Evolutionary conservation across 2,113 vertebrate species (phyloP), one percentile per base, ranked within the genome.

Genomic region (Brachypodius melanocephalos): DNA sequence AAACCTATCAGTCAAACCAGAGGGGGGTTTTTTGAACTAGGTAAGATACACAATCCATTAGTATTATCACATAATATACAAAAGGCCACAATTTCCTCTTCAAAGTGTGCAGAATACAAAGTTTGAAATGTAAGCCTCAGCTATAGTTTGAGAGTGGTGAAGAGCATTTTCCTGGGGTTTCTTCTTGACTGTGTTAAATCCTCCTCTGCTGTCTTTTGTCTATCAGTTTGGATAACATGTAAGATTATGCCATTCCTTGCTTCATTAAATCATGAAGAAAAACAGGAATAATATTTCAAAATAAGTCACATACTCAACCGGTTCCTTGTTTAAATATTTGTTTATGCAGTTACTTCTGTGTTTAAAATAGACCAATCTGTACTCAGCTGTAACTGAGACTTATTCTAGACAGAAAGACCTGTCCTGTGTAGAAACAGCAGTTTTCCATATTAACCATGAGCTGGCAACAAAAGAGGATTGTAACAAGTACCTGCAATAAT

Each of bases 11-110:
- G 61, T 63, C 8, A 85, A 52, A 61, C 9, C 36, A 57, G 19
- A 61, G 36, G 4, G 5, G 1, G 0, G 3, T 55, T 65, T 80
- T 17, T 42, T 8, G 18, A 78, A 52, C 19, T 49, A 36, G 17
- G 10, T 5, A 81, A 67, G 25, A 73, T n/a, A 34, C 48, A 57
- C 6, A 36, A 18, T 69, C 14, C 34, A 51, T 49, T 61, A 84
- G 8, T 29, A 78, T n/a, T 68, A 54, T 26, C 32, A 87, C 12
- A 0, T 40, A 32, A 55, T 57, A 49, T 3, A 51, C 8, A 26
- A 24, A 68, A 8, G 16, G 49, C 52, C 57, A 85, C 36, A 79
- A 42, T 25, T 75, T 71, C 28, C 22, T 87, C n/a, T 71, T 82
- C 28, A 31, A 62, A 67, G 22, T 20, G 15, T 8, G 5, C 46